Evolutionary conservation across 1,140 invertebrate genomes (phyloP).

Genomic region (Bombus fervidus): DNA sequence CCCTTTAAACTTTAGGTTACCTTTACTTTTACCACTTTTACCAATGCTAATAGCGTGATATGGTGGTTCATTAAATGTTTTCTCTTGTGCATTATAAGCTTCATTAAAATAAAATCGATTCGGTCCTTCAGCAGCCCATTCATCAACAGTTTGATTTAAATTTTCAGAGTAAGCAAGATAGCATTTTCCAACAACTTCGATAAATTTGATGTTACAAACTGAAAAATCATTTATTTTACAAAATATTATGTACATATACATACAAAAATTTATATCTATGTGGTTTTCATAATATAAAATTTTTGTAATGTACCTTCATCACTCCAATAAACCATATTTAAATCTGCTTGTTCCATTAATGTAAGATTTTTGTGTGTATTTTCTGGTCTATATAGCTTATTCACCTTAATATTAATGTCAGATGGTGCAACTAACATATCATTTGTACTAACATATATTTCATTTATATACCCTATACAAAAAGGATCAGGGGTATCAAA

Average conservation of each 20-base stretch:
- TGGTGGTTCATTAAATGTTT: conserved; percentile 86
- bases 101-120: conserved; percentile 91
- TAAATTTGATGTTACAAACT: conserved; percentile 84
- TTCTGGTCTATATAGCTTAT: conserved; percentile 90
- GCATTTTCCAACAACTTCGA: conserved; percentile 85
- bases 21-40: conserved; percentile 84
- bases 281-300: background rate
- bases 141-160: conserved; percentile 81
- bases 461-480: conserved; percentile 86
- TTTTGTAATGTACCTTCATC: conserved; percentile 84
- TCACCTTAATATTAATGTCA: conserved; percentile 87
- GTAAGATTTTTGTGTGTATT: conserved; percentile 86
- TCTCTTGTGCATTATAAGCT: conserved; percentile 85
- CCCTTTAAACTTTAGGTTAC: conserved; percentile 87
- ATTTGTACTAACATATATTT: conserved; percentile 83
- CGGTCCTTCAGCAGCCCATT: conserved; percentile 86
- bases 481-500: conserved; percentile 89
- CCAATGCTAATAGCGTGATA: conserved; percentile 84
- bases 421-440: conserved; percentile 81
- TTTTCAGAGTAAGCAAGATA: conserved; percentile 85
- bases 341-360: conserved; percentile 85
- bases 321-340: conserved; percentile 91
- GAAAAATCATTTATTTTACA: conserved; percentile 48
- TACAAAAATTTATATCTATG: background rate
- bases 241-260: background rate